Base-by-base conservation (phyloP, 2,113 vertebrate species). In the Agapornis roseicollis region DNA sequence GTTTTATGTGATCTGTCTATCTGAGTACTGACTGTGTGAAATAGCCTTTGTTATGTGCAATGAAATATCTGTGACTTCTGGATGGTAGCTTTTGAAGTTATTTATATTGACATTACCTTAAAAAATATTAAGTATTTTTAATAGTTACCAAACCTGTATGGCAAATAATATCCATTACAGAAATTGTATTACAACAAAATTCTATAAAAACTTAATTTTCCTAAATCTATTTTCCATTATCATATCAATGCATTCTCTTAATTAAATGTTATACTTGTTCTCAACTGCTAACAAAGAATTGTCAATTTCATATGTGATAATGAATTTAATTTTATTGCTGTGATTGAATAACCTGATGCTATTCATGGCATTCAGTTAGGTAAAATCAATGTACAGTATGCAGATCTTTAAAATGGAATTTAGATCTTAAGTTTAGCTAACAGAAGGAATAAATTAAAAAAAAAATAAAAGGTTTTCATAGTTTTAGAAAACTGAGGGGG, bases 151-250 rank as follows among this genome's bases (percentile, higher is more conserved):
- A 94, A 82, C 28, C 28, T 80, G 18, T 63, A 90, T 70, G 39
- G 24, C 22, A 91, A 78, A 90, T 78, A 68, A 89, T 13, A 70
- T 39, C 53, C 47, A 63, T 80, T 73, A 78, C 14, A 77, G 49
- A 88, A 90, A 84, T 80, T 4, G 33, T 47, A 82, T 44, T 68
- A 87, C 17, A 93, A 85, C 4, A 80, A 73, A 93, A 80, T 91
- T 93, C 16, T 25, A 64, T 84, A 93, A 76, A 41, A 89, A 79
- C 1, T 18, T 86, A 15, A 74, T 84, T 96, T 92, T 52, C 39
- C 35, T 69, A 61, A 88, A 77, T 84, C 70, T 71, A 46, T 76
- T 94, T 97, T 79, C 58, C 27, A 46, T 93, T 93, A 52, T 86
- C 65, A 69, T 83, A 89, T 80, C 39, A 77, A 18, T 95, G 90